Evolutionary conservation across 2,113 vertebrate genomes (phyloP), one percentile per base, ranked within the genome.

Genomic region (Pitta sordida): DNA sequence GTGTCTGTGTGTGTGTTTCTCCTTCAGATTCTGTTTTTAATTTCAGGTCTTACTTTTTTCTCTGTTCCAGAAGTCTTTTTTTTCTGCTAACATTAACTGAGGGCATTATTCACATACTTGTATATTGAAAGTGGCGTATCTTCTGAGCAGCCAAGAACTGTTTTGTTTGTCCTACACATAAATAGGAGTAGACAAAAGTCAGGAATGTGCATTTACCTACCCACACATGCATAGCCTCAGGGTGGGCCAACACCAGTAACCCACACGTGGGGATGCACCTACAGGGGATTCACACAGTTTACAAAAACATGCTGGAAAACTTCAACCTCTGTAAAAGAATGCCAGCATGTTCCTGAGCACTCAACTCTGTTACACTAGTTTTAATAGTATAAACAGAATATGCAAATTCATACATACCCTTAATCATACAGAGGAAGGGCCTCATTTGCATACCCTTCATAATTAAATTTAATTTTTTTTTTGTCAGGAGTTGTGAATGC

Each of bases 361-460:
- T 52, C 95, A 88, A 90, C 87, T 95, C 92, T 87, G 55, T 73
- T 86, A 87, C 92, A 86, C 26, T 86, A 37, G 59, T 86, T 97
- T 94, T 93, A 95, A 88, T 75, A 95, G 17, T 83, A 95, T 63
- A 93, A 94, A 88, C 75, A 96, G 94, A 92, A 97, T 96, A 97
- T 98, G 95, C 77, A 97, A 97, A 98, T 95, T 90, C 87, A 32
- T 90, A 93, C 93, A 84, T 96, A 91, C 62, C 79, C 91, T 94
- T 97, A 97, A 97, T 97, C 97, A 96, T 83, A 93, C 70, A 96
- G 89, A 96, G 2, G 41, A 94, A 96, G 93, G 78, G 79, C 92
- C 93, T 94, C 74, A 98, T 98, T 98, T 98, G 91, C 98, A 98
- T 98, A 97, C 46, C 90, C 96, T 98, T 98, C 97, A 97, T 98